A percentile compares a stretch with the other conserved stretches of the same genome.
Conservation (phyloP, 2,888 invertebrate genomes). For the Eristalis arbustorum region DNA sequence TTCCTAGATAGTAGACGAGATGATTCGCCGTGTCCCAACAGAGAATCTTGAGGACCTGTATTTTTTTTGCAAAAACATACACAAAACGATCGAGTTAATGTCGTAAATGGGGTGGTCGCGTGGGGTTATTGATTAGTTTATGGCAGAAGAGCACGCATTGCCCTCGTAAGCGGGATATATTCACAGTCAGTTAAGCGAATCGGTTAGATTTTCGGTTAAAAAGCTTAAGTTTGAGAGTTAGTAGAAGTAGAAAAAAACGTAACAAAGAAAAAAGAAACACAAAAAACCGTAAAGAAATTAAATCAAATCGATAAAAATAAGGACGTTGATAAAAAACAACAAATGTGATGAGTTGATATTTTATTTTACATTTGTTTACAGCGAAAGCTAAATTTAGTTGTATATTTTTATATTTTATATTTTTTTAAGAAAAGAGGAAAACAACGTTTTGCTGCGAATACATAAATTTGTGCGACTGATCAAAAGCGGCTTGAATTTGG, state of each 20-base stretch:
- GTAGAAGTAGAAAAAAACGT: conserved; percentile 1
- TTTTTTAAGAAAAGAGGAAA: neutral
- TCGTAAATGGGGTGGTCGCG: neutral
- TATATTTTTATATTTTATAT: neutral
- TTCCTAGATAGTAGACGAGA: conserved; percentile 89
- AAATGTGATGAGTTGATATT: conserved; percentile 1
- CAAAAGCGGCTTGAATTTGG: too few relatives aligned
- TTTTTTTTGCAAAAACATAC: neutral
- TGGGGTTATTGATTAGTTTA: conserved; percentile 27
- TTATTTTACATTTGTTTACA: neutral
- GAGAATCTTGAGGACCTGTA: conserved; percentile 84
- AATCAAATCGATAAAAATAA: neutral
- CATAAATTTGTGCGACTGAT: neutral
- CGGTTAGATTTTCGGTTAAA: conserved; percentile 27
- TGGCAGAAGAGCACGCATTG: conserved; percentile 42
- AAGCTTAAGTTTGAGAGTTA: conserved; percentile 46
- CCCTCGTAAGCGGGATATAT: conserved; percentile 59
- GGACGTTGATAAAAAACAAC: conserved; percentile 14
- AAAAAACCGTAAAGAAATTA: neutral
- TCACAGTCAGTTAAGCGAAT: conserved; percentile 63
- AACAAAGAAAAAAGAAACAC: neutral
- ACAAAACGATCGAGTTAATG: neutral
- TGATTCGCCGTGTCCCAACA: conserved; percentile 92
- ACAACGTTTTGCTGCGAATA: neutral
- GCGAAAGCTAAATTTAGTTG: conserved; percentile 23